phyloP scores from a whole-genome alignment of 2,113 vertebrate genomes.

The Calonectris borealis region DNA sequence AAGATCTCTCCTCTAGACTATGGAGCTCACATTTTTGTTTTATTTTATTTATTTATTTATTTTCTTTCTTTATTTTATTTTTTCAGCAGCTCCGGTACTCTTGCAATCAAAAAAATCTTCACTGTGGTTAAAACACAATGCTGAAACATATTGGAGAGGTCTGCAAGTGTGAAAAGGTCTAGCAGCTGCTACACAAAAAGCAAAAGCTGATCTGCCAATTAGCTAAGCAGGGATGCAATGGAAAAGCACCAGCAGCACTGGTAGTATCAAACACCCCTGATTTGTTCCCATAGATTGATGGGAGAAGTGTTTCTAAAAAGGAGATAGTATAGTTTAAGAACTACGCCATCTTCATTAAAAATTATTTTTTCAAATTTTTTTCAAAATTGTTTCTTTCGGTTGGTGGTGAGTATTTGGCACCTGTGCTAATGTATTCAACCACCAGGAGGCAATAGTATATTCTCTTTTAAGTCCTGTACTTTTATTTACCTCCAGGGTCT shows the following conservation, averaged over 20 bases:
- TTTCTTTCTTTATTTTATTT: neutral
- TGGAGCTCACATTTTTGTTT: neutral
- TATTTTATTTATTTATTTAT: neutral
- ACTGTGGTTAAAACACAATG: neutral
- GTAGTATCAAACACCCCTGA: neutral
- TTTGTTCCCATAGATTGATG: neutral
- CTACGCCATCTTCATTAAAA: neutral
- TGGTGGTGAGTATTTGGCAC: neutral
- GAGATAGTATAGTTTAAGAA: neutral
- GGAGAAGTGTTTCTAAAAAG: neutral
- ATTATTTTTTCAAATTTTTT: neutral
- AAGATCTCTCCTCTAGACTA: neutral
- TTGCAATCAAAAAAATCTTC: neutral
- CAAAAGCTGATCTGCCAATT: neutral
- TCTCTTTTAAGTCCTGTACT: neutral
- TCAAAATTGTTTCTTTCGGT: neutral
- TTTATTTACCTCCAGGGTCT: neutral
- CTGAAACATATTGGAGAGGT: neutral
- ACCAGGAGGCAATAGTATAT: slow-evolving; percentile 63
- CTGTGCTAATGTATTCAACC: neutral
- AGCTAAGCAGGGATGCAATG: neutral
- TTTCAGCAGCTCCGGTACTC: neutral
- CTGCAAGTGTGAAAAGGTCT: neutral
- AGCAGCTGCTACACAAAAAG: neutral
- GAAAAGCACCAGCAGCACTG: neutral